phyloP scores from a whole-genome alignment of 2,888 invertebrate species.

The Dichetophora obliterata region DNA sequence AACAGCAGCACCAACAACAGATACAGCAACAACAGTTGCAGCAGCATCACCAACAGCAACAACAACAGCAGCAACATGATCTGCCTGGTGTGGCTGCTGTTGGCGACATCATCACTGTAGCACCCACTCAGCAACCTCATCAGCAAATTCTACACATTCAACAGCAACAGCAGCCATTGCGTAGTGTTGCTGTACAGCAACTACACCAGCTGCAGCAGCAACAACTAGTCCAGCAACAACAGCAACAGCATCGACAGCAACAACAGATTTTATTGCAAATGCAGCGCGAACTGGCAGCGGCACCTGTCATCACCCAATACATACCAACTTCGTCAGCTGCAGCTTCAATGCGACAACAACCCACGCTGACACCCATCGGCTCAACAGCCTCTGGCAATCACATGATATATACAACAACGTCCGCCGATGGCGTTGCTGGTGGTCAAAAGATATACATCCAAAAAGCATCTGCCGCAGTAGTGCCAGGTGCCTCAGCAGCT shows the following conservation, averaged over 20 bases:
- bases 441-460: constrained; percentile 63
- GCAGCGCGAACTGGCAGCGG: constrained; percentile 59
- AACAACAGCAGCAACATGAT: constrained; percentile 56
- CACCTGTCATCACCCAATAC: constrained; percentile 58
- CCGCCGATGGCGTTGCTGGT: constrained; percentile 56
- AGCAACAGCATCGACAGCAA: constrained; percentile 41
- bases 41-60: constrained; percentile 48
- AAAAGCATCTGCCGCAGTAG: constrained; percentile 59
- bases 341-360: constrained; percentile 49
- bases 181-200: constrained; percentile 55
- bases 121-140: constrained; percentile 48
- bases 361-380: constrained; percentile 59
- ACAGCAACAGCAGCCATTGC: constrained; percentile 53
- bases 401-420: constrained; percentile 63
- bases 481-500: constrained; percentile 42
- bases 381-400: constrained; percentile 61
- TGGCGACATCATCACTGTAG: constrained; percentile 39
- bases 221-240: constrained; percentile 44
- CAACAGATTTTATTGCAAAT: constrained; percentile 59
- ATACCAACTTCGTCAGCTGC: constrained; percentile 51
- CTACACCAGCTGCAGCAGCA: constrained; percentile 52
- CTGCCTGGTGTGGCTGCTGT: constrained; percentile 58
- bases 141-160: constrained; percentile 51
- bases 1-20: constrained; percentile 48
- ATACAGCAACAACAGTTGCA: constrained; percentile 49